These are phyloP conservation scores for Melipona bicolor DNA, from an alignment of 2,888 invertebrate species.

Conservation along the genomic window DNA sequence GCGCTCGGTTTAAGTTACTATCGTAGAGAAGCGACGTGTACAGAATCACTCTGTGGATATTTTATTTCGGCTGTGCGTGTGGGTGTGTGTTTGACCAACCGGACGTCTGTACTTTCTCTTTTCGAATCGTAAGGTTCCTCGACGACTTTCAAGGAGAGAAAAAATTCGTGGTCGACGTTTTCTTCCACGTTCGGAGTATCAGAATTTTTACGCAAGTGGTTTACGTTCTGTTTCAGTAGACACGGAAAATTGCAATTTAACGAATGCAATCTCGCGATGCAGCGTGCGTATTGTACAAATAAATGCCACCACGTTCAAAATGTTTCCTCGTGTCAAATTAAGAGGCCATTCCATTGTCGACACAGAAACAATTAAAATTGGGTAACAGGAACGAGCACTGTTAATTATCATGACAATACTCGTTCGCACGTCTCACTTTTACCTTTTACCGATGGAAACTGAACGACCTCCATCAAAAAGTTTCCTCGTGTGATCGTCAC, in stretches of 20 bases:
- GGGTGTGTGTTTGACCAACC: neutral
- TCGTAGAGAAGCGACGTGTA: conserved; percentile 14
- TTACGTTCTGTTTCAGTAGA: neutral
- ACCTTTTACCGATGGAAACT: neutral
- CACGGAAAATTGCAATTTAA: neutral
- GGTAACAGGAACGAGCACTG: conserved; percentile 7
- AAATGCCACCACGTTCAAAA: neutral
- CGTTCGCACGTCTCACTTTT: conserved; percentile 20
- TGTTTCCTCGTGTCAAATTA: neutral
- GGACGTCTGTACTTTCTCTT: conserved; percentile 7
- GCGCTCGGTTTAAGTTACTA: conserved; percentile 41
- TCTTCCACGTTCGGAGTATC: neutral
- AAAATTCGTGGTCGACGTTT: neutral
- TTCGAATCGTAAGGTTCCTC: neutral
- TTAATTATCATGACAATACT: conserved; percentile 13
- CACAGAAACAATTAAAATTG: conserved; percentile 19
- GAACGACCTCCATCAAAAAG: conserved; percentile 1
- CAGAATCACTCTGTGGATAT: conserved; percentile 18
- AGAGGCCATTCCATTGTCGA: neutral
- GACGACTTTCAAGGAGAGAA: neutral
- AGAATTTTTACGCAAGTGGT: neutral
- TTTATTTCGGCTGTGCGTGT: neutral
- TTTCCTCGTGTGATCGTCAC: neutral
- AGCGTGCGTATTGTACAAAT: neutral
- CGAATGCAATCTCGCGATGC: neutral